A percentile compares a stretch with the other conserved stretches of the same genome.
phyloP scores from a whole-genome alignment of 2,888 invertebrate genomes.

The Brachyptera putata region DNA sequence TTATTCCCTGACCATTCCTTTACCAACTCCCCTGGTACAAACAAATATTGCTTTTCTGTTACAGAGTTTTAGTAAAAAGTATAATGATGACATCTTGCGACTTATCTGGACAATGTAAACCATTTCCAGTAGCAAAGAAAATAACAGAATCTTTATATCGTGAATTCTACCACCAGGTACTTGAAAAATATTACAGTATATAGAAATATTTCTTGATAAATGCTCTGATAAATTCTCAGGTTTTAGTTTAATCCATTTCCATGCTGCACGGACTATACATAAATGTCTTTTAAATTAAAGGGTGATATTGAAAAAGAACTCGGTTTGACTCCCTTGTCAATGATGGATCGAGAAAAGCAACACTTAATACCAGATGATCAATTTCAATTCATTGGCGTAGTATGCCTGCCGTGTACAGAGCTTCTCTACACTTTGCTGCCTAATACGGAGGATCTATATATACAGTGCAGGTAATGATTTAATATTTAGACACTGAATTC shows the following conservation, averaged over 20 bases:
- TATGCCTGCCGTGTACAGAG: slow-evolving; percentile 56
- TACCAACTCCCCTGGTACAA: no score
- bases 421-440: slow-evolving; percentile 52
- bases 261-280: no score
- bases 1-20: no score
- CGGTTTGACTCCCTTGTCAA: slow-evolving; percentile 56
- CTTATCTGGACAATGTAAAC: slow-evolving; percentile 57
- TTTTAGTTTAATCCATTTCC: no score
- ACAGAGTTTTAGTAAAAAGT: slow-evolving; percentile 49
- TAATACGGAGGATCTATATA: slow-evolving; percentile 50
- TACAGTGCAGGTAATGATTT: slow-evolving; percentile 49
- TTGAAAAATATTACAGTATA: no score
- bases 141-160: slow-evolving; percentile 54
- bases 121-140: slow-evolving; percentile 52
- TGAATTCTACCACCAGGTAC: slow-evolving; percentile 53
- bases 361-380: slow-evolving; percentile 58
- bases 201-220: not conserved
- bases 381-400: slow-evolving; percentile 57
- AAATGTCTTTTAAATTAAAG: slow-evolving; percentile 47
- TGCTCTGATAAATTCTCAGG: not conserved
- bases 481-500: not conserved
- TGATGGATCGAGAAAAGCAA: slow-evolving; percentile 59
- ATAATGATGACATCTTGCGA: slow-evolving; percentile 58
- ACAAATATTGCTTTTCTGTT: no score
- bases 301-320: slow-evolving; percentile 57